phyloP scores from a whole-genome alignment of 2,797 vertebrate genomes.

The Melanotaenia parkinsoni region DNA sequence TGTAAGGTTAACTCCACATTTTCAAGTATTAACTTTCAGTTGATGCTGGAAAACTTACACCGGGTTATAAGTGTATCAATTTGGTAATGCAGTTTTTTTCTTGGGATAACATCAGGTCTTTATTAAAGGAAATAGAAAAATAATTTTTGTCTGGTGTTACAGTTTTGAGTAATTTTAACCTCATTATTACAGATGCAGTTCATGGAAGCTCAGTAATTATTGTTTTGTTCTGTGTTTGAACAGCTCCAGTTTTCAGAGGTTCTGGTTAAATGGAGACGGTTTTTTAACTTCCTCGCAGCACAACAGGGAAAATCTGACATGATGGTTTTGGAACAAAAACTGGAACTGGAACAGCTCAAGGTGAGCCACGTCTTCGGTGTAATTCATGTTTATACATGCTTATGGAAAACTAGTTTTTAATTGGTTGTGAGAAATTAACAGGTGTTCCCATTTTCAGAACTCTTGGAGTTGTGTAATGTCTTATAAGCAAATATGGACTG shows the following conservation, averaged over 20 bases:
- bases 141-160: not conserved
- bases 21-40: not conserved
- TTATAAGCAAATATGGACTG: not conserved
- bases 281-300: conserved; percentile 88
- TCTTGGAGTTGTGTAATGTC: not conserved
- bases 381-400: not conserved
- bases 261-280: conserved; percentile 89
- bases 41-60: not conserved
- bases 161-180: not conserved
- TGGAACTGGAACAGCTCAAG: conserved; percentile 90
- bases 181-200: not conserved
- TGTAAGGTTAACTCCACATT: conserved; percentile 75
- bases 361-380: conserved; percentile 67
- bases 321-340: conserved; percentile 85
- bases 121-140: not conserved
- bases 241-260: conserved; percentile 95
- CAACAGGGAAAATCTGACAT: conserved; percentile 90
- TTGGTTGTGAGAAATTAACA: not conserved
- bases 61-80: not conserved
- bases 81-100: not conserved
- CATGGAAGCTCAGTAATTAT: not conserved
- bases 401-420: not conserved
- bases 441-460: not conserved
- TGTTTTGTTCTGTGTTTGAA: conserved; percentile 12
- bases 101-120: not conserved